Evolutionary conservation across 2,113 vertebrate species (phyloP).

Genomic region (Spea bombifrons): DNA sequence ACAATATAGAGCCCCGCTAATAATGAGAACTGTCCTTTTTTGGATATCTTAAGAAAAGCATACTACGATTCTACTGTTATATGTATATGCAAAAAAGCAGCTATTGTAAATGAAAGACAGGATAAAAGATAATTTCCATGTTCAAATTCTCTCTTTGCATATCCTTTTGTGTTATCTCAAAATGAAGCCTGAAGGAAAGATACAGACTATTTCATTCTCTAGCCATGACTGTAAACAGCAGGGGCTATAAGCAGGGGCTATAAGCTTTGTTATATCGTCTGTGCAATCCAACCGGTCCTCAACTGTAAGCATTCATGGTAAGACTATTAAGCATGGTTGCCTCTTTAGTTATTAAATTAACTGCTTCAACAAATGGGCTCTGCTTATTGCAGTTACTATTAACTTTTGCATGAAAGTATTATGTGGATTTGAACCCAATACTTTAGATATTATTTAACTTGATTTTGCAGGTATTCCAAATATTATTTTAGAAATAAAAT

Average conservation of each 20-base stretch:
- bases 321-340: slow-evolving; percentile 16
- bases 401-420: background rate
- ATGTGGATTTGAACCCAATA: too few species aligned
- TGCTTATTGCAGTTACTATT: background rate
- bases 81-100: background rate
- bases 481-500: too few species aligned
- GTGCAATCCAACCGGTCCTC: slow-evolving; percentile 4
- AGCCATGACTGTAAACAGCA: slow-evolving; percentile 9
- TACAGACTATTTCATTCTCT: slow-evolving; percentile 1
- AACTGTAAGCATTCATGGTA: slow-evolving; percentile 5
- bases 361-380: background rate
- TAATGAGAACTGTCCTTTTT: too few species aligned
- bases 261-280: slow-evolving; percentile 15
- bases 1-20: too few species aligned
- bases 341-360: slow-evolving; percentile 7
- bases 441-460: too few species aligned
- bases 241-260: slow-evolving; percentile 18
- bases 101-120: background rate
- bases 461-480: too few species aligned
- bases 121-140: background rate
- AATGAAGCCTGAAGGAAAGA: slow-evolving; percentile 4
- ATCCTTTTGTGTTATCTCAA: background rate
- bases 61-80: background rate
- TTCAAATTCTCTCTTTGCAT: background rate
- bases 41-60: too few species aligned